Conservation (phyloP, 2,113 vertebrate species). For the Ellobius talpinus region DNA sequence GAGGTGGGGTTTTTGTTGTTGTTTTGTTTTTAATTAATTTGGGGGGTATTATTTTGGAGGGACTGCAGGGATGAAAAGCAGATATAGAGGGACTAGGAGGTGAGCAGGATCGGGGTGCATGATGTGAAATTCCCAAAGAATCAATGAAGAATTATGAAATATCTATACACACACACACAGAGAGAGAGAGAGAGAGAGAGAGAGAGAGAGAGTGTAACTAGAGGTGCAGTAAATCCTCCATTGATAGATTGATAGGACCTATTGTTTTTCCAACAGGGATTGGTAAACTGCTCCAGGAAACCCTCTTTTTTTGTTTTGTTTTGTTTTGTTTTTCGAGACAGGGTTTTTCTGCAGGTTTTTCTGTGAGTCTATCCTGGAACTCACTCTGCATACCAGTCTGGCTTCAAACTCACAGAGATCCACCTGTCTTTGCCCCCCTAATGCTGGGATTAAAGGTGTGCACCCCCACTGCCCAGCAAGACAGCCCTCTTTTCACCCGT, state of each 20-base stretch:
- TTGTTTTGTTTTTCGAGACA: no score
- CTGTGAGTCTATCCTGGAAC: no score
- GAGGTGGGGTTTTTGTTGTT: neutral
- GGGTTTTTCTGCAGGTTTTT: no score
- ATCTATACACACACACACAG: no score
- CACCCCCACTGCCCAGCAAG: no score
- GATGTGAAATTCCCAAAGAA: neutral
- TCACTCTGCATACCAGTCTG: no score
- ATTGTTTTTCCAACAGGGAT: neutral
- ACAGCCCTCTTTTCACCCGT: neutral
- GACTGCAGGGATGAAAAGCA: neutral
- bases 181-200: no score
- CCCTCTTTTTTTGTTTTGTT: neutral
- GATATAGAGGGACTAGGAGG: neutral
- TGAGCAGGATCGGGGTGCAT: neutral
- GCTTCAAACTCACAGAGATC: no score
- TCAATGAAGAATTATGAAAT: neutral
- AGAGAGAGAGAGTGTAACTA: neutral
- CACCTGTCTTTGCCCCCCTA: no score
- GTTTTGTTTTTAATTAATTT: neutral
- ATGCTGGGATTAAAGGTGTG: no score
- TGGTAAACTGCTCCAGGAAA: neutral
- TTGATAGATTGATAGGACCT: neutral
- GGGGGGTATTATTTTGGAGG: neutral
- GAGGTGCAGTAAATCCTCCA: neutral